These are phyloP conservation scores for Tupaia chinensis DNA, from an alignment of 2,113 vertebrate genomes.

Conservation along the genomic window DNA sequence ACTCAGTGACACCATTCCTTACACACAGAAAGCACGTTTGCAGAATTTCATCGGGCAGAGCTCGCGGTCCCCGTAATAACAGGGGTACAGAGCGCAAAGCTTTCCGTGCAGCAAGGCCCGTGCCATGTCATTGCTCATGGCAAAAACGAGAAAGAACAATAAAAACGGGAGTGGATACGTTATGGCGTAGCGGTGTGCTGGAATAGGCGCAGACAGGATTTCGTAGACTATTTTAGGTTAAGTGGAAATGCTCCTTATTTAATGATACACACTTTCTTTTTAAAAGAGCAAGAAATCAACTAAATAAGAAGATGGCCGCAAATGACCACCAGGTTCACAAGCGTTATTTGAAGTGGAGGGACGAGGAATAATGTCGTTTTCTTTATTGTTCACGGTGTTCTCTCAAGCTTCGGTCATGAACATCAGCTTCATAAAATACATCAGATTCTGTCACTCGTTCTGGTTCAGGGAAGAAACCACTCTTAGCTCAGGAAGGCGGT, in stretches of 20 bases:
- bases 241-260: background rate
- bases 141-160: background rate
- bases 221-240: background rate
- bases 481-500: too few relatives aligned
- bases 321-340: background rate
- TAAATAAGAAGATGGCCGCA: background rate
- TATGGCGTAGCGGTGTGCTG: rapidly evolving
- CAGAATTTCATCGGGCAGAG: background rate
- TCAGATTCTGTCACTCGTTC: background rate
- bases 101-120: background rate
- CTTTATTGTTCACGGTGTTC: background rate
- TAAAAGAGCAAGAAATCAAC: background rate
- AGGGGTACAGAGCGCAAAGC: background rate
- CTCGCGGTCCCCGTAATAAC: background rate
- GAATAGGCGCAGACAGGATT: background rate
- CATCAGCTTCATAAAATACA: background rate
- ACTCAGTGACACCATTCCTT: too few relatives aligned
- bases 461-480: too few relatives aligned
- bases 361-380: too few relatives aligned
- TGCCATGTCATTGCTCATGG: background rate
- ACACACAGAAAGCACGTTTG: background rate
- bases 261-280: background rate
- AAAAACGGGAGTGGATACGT: background rate
- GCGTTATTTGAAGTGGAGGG: background rate
- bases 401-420: background rate